phyloP scores from a whole-genome alignment of 2,888 invertebrate genomes.

The Cistogaster globosa region DNA sequence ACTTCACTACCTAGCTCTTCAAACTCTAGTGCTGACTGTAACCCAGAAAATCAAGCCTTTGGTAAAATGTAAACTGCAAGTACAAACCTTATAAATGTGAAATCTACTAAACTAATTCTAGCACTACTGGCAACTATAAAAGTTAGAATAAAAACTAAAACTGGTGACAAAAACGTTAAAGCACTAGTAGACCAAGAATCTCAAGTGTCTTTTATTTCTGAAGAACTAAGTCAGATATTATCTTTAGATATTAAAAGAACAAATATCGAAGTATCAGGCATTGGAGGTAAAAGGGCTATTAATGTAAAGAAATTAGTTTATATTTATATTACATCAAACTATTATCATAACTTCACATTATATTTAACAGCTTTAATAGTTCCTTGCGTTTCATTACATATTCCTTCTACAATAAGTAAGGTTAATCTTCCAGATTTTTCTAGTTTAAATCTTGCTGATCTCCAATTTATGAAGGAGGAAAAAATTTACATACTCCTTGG shows the following conservation, averaged over 20 bases:
- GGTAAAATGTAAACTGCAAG: conserved; percentile 22
- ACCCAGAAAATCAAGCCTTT: conserved; percentile 17
- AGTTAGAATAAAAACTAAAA: conserved; percentile 21
- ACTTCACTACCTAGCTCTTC: neutral
- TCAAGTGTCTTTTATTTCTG: conserved; percentile 46
- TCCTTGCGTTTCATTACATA: too few relatives aligned
- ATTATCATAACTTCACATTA: too few relatives aligned
- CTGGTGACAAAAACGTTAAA: conserved; percentile 1
- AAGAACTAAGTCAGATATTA: conserved; percentile 28
- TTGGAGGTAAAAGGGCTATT: too few relatives aligned
- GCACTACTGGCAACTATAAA: conserved; percentile 42
- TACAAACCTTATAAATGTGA: neutral
- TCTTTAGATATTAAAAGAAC: neutral
- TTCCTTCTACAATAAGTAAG: too few relatives aligned
- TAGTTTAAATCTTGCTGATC: too few relatives aligned
- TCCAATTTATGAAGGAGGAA: too few relatives aligned
- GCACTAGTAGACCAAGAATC: conserved; percentile 50
- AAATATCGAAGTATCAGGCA: too few relatives aligned
- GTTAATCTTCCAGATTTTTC: too few relatives aligned
- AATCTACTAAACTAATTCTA: neutral
- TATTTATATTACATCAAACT: too few relatives aligned
- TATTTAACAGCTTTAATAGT: too few relatives aligned
- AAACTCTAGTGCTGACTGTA: neutral
- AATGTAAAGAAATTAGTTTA: too few relatives aligned
- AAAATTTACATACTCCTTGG: too few relatives aligned